Base-by-base conservation (phyloP, 64 coral and sea anemone species). In the Pachyseris speciosa region DNA sequence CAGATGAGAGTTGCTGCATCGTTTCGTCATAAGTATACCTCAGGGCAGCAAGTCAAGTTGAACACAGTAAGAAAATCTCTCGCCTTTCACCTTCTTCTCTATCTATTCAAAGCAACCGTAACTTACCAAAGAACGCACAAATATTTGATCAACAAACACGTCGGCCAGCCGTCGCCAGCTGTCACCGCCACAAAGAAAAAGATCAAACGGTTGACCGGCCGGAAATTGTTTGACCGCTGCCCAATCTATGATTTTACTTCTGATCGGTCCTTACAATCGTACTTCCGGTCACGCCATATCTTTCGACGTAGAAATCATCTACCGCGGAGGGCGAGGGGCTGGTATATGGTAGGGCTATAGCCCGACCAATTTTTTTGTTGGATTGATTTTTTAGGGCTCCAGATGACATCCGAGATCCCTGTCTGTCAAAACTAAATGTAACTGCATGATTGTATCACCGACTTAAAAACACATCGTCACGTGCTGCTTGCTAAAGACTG, bases 1-100 rank as follows among this genome's bases (percentile, higher is more conserved):
- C 70, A 17, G 13, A 51, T 80, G 87, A 58, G 33, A 47, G 69
- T 20, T 47, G 67, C 69, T 73, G 38, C 83, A 52, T 86, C 84
- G 69, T 33, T 27, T 51, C 39, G 65, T 72, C 67, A 69, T 72
- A 20, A n/a, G 52, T 63, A 31, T 36, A 41, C 55, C 52, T 13
- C 33, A 31, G 33, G 39, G 0, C 24, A 81, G 63, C 20, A 29
- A 16, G 22, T 34, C 28, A 25, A n/a, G 4, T 16, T 61, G 29
- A 61, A 40, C 33, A 22, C 77, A 38, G 9, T 55, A n/a, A 10
- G 4, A 53, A 80, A 81, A 15, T 63, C 29, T 79, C 19, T 11
- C 10, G 1, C 9, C 20, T 81, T 40, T 37, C 22, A 32, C 25
- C 8, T 12, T 37, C 52, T 63, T 40, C 48, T 81, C 22, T 10